A percentile compares a stretch with the other conserved stretches of the same genome.
These are phyloP conservation scores for Drosophila persimilis DNA, from an alignment of 1,140 invertebrate genomes.

Conservation along the genomic window DNA sequence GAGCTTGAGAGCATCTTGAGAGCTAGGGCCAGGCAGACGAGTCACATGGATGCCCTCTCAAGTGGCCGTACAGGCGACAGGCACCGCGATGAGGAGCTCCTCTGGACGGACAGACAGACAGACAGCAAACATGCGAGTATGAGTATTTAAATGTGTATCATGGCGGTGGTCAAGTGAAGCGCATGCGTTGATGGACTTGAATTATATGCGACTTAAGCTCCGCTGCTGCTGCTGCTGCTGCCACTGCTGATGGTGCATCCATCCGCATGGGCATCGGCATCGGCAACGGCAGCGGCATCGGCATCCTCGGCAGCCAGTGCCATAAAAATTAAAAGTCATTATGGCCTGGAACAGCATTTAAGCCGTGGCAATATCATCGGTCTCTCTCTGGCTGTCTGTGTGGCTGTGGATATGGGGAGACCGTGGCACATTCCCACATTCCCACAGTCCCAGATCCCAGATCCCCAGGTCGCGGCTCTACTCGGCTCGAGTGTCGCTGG, in stretches of 20 bases:
- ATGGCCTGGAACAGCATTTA: slow-evolving; percentile 80
- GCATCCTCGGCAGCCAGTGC: slow-evolving; percentile 79
- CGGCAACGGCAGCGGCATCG: slow-evolving; percentile 3
- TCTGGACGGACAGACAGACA: too few species aligned
- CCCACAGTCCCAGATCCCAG: slow-evolving; percentile 65
- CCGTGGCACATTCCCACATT: slow-evolving; percentile 76
- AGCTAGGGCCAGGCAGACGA: slow-evolving; percentile 42
- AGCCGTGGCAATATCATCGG: slow-evolving; percentile 51
- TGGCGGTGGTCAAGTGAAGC: slow-evolving; percentile 75
- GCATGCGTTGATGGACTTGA: slow-evolving; percentile 82
- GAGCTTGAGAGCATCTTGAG: slow-evolving; percentile 54
- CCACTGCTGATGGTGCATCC: slow-evolving; percentile 18
- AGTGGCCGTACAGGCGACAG: slow-evolving; percentile 67
- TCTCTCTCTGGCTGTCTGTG: slow-evolving; percentile 22
- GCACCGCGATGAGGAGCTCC: slow-evolving; percentile 16
- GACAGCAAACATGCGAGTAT: slow-evolving; percentile 43
- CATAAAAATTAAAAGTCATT: slow-evolving; percentile 82
- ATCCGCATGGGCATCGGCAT: slow-evolving; percentile 41
- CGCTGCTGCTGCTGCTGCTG: slow-evolving; percentile 43
- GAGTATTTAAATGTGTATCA: slow-evolving; percentile 81
- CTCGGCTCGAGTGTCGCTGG: slow-evolving; percentile 73
- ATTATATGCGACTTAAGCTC: slow-evolving; percentile 82
- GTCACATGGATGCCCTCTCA: slow-evolving; percentile 60
- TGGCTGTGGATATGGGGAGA: slow-evolving; percentile 37
- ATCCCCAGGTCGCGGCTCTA: slow-evolving; percentile 40